A percentile compares a stretch with the other conserved stretches of the same genome.
Conservation (phyloP, 92 coral and sea anemone species). For the Porites lobata region DNA sequence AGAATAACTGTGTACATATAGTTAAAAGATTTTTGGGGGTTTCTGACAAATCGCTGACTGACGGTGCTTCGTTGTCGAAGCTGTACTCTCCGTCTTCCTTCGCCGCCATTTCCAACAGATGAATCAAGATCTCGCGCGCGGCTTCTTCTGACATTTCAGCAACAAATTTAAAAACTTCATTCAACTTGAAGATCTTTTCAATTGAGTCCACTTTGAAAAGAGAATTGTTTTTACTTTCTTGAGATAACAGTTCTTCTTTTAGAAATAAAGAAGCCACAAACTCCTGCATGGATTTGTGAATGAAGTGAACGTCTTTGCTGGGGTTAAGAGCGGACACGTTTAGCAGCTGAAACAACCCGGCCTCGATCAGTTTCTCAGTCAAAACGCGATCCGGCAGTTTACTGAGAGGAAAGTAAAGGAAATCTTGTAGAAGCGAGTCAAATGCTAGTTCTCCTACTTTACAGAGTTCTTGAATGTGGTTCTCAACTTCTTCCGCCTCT, state of each 20-base stretch:
- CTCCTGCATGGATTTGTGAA: conserved; percentile 8
- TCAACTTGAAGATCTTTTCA: background rate
- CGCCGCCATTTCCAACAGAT: background rate
- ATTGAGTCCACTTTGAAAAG: background rate
- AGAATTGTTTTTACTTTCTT: background rate
- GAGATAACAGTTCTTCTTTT: background rate
- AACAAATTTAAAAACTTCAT: background rate
- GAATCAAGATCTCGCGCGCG: background rate
- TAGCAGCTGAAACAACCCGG: background rate
- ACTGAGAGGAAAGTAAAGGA: background rate
- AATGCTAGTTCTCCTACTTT: background rate
- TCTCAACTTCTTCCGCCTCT: background rate
- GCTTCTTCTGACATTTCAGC: conserved; percentile 10
- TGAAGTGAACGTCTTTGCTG: background rate
- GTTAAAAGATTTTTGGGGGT: no score
- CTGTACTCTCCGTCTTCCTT: background rate
- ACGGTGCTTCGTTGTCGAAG: no score
- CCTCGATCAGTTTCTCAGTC: background rate
- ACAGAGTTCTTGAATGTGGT: background rate
- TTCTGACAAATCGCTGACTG: no score
- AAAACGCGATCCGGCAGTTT: background rate
- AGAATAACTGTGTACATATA: background rate
- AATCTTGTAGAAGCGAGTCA: background rate
- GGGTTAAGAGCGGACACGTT: background rate
- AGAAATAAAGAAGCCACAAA: background rate